Evolutionary conservation across 2,888 invertebrate species (phyloP), one percentile per base, ranked within the genome.

Genomic region (Pilophorus perplexus): DNA sequence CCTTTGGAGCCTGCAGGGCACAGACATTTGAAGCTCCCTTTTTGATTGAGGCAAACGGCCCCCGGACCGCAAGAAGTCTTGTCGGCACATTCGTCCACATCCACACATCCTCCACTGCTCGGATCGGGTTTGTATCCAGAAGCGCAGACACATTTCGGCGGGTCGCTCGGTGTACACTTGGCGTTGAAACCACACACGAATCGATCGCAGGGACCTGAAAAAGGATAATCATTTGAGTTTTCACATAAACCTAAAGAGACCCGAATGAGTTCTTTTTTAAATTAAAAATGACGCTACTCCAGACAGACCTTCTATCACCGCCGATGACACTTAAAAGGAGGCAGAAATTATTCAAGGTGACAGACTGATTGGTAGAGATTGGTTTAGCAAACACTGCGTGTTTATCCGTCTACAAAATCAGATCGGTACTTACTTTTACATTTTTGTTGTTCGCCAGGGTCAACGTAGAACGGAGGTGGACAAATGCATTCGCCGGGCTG

Each of bases 401-500:
- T n/a, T n/a, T n/a, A n/a, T n/a, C n/a, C n/a, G n/a, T n/a, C n/a
- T n/a, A n/a, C n/a, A n/a, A n/a, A n/a, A n/a, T n/a, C n/a, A n/a
- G n/a, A n/a, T 33, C 6, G 6, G 33, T 33, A 75, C 76, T 75
- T 74, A 80, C 89, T 93, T 79, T 93, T 93, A 76, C 94, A 94
- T 75, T 88, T 87, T 75, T 90, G 90, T 33, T 85, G 86, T 74
- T 93, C 90, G 18, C 83, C 81, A 8, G 87, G 84, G 75, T 94
- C 93, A 27, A 88, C 83, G 77, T 90, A 93, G 79, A 87, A 94
- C 0, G 94, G 94, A 16, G 93, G 92, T 25, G 91, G 90, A 75
- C 94, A 94, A 16, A 93, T 84, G 75, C 94, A 94, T 78, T 91
- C 88, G 1, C 93, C 93, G 1, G 93, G 93, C 76, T 93, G 90